These are phyloP conservation scores for Choloepus didactylus DNA, from an alignment of 2,797 vertebrate genomes.

Conservation along the genomic window DNA sequence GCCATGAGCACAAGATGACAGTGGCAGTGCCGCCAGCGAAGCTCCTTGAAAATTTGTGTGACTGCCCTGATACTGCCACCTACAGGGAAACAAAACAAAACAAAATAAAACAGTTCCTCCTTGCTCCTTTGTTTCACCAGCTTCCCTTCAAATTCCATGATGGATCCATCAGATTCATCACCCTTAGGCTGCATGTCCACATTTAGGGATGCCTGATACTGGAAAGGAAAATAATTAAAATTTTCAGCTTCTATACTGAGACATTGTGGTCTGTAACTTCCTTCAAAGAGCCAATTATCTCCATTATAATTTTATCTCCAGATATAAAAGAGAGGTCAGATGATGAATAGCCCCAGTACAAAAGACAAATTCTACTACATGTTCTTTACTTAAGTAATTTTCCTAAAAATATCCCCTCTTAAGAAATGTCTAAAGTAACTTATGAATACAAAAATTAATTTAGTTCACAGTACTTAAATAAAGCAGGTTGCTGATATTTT, in stretches of 20 bases:
- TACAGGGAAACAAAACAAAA: background rate
- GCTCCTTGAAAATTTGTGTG: background rate
- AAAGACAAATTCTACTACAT: background rate
- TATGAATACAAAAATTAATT: background rate
- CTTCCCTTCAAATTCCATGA: background rate
- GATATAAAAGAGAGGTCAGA: background rate
- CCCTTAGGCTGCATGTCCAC: background rate
- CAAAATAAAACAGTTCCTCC: background rate
- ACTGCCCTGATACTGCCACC: background rate
- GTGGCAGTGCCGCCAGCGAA: background rate
- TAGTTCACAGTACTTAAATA: background rate
- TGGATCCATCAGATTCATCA: background rate
- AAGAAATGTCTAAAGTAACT: background rate
- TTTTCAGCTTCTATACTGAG: background rate
- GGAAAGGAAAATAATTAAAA: background rate
- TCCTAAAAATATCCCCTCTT: background rate
- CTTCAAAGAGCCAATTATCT: background rate
- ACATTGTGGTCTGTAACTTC: background rate
- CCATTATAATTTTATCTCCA: background rate
- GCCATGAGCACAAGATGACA: background rate
- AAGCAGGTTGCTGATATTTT: background rate
- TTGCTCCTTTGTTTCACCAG: background rate
- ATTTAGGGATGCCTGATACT: background rate
- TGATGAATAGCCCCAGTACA: background rate
- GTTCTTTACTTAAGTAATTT: background rate